Base-by-base conservation (phyloP, 2,797 vertebrate genomes). In the Phalloptychus januarius region DNA sequence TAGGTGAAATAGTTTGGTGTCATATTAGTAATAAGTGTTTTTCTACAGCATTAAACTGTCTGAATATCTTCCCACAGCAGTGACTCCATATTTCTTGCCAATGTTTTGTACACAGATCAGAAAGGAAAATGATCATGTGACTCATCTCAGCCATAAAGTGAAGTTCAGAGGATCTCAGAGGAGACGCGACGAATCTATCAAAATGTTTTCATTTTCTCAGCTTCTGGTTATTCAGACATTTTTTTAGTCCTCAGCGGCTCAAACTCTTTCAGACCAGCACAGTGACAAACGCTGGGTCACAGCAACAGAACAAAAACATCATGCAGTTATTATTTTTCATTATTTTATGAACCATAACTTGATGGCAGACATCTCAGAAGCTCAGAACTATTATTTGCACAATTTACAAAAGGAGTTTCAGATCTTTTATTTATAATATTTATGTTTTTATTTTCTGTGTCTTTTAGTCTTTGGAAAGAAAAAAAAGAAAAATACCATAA, bases 201-300 rank as follows among this genome's bases (percentile, higher is more conserved):
- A 36, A 75, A 75, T 63, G 74, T 75, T 75, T 75, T 31, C 18
- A 75, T 75, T 61, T 61, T 75, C 73, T 75, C 54, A 36, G 52
- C 48, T 73, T 28, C 48, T 40, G 56, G 36, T 52, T 38, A 40
- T 56, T 52, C 71, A 72, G 31, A 50, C 33, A 4, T 61, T 46
- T 74, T 36, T 44, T 31, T 28, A 63, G n/a, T 75, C 46, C 56
- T 45, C 42, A 63, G 42, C 7, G 42, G 74, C 56, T 75, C 74
- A 33, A 25, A n/a, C 46, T 48, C 12, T 50, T 44, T 38, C 46
- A 76, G 61, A 36, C 45, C 74, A 31, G 4, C 42, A 5, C 42
- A 48, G 18, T 0, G 16, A 8, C 50, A n/a, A 67, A 67, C 31
- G 58, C 13, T 18, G 63, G 4, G 61, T 38, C 5, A 23, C 8